A percentile compares a stretch with the other conserved stretches of the same genome.
Evolutionary conservation across 1,140 invertebrate species (phyloP).

Genomic region (Conus ventricosus): DNA sequence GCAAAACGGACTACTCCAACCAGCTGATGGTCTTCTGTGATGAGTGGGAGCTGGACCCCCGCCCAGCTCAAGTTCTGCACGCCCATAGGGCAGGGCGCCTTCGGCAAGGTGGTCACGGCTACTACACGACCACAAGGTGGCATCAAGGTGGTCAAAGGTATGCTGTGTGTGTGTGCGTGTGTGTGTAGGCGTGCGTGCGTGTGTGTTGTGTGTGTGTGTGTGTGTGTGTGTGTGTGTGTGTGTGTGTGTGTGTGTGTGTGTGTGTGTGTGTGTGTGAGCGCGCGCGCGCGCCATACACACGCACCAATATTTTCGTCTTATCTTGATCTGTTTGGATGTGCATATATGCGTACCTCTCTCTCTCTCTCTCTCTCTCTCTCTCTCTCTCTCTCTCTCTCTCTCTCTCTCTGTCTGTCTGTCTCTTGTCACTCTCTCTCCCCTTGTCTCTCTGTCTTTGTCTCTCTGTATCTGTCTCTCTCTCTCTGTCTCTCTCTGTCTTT

Average conservation of each 20-base stretch:
- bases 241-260: neutral
- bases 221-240: neutral
- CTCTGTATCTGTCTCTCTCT: too few relatives aligned
- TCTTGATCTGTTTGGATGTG: too few relatives aligned
- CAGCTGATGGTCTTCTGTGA: constrained; percentile 76
- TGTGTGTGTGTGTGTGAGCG: too few relatives aligned
- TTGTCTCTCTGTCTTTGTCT: neutral
- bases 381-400: neutral
- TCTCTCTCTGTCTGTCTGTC: neutral
- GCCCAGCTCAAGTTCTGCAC: constrained; percentile 91
- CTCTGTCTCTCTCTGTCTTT: too few relatives aligned
- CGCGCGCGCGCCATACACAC: too few relatives aligned
- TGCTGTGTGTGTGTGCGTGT: neutral
- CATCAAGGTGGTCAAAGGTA: constrained; percentile 73
- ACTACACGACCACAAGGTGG: constrained; percentile 68
- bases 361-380: neutral
- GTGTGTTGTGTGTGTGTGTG: too few relatives aligned
- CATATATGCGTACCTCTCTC: neutral
- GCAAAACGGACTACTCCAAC: constrained; percentile 69
- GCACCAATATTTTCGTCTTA: too few relatives aligned
- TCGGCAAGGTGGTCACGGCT: constrained; percentile 80
- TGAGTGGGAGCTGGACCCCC: constrained; percentile 95
- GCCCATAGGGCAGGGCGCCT: constrained; percentile 95
- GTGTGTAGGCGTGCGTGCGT: too few relatives aligned
- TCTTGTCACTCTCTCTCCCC: neutral